Percentiles rank a stretch among this genome's conserved stretches.
Conservation (phyloP, 2,888 invertebrate species). For the Sinhomidia bicolor region DNA sequence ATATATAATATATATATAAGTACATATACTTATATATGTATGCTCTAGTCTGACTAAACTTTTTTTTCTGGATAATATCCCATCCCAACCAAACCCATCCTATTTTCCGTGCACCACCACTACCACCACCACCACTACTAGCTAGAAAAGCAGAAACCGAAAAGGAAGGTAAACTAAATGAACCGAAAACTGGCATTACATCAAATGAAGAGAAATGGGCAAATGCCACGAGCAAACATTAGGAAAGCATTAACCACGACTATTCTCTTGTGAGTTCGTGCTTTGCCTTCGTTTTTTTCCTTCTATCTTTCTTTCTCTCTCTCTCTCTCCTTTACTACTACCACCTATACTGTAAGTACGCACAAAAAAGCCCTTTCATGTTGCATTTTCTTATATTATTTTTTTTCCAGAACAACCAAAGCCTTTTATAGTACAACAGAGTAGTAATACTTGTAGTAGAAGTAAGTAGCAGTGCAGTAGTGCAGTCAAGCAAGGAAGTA, state of each 20-base stretch:
- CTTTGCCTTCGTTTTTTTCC: constrained; percentile 35
- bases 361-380: constrained; percentile 35
- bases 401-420: constrained; percentile 6
- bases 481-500: constrained; percentile 29
- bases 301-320: constrained; percentile 10
- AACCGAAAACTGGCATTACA: constrained; percentile 72
- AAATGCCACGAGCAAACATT: constrained; percentile 70
- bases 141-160: constrained; percentile 47
- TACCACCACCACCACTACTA: no score
- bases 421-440: background rate
- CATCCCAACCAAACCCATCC: constrained; percentile 19
- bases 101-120: constrained; percentile 11
- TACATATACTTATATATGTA: background rate
- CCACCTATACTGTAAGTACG: background rate
- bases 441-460: no score
- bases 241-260: constrained; percentile 67
- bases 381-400: constrained; percentile 20
- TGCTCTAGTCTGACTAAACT: background rate
- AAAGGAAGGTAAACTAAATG: constrained; percentile 68
- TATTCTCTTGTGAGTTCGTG: constrained; percentile 64
- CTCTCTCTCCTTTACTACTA: no score
- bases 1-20: background rate
- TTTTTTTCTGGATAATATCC: background rate
- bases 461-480: background rate
- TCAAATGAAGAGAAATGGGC: constrained; percentile 71